Conservation (phyloP, 53 echinoderm and acorn worm genomes). For the Echinarachnius parma region DNA sequence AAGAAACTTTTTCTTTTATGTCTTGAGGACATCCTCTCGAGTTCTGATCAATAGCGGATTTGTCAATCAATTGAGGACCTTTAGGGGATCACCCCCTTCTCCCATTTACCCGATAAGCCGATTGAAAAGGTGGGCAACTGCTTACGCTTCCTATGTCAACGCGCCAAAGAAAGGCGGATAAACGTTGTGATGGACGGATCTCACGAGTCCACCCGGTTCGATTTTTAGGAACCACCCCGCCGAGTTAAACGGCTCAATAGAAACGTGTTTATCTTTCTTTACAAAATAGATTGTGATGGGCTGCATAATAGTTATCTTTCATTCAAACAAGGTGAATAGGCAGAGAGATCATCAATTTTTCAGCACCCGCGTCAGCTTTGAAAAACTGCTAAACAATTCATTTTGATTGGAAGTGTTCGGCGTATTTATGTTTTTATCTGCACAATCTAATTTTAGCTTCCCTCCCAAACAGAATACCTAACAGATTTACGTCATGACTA, state of each 20-base stretch:
- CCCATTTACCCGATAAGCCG: slow-evolving; percentile 13
- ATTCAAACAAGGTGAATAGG: slow-evolving; percentile 21
- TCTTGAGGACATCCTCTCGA: slow-evolving; percentile 38
- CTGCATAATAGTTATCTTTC: slow-evolving; percentile 36
- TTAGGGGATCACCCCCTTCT: slow-evolving; percentile 19
- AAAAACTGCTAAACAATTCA: not conserved
- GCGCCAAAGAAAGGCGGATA: slow-evolving; percentile 7
- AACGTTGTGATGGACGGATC: slow-evolving; percentile 1
- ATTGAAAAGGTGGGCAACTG: slow-evolving; percentile 36
- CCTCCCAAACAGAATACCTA: not conserved
- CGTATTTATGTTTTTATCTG: too few relatives aligned
- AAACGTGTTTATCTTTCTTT: slow-evolving; percentile 31
- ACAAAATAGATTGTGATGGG: not conserved
- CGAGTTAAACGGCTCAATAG: slow-evolving; percentile 38
- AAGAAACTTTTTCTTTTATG: slow-evolving; percentile 37
- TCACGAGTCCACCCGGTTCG: not conserved
- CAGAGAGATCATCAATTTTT: slow-evolving; percentile 17
- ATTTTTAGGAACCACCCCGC: slow-evolving; percentile 3
- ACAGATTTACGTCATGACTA: too few relatives aligned
- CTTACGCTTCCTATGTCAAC: slow-evolving; percentile 34
- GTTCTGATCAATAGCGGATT: slow-evolving; percentile 17
- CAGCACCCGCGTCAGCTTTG: slow-evolving; percentile 4
- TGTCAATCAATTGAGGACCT: slow-evolving; percentile 25
- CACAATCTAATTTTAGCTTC: slow-evolving; percentile 22
- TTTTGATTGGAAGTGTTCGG: too few relatives aligned